phyloP scores from a whole-genome alignment of 2,888 invertebrate genomes.

The Noctua janthina region DNA sequence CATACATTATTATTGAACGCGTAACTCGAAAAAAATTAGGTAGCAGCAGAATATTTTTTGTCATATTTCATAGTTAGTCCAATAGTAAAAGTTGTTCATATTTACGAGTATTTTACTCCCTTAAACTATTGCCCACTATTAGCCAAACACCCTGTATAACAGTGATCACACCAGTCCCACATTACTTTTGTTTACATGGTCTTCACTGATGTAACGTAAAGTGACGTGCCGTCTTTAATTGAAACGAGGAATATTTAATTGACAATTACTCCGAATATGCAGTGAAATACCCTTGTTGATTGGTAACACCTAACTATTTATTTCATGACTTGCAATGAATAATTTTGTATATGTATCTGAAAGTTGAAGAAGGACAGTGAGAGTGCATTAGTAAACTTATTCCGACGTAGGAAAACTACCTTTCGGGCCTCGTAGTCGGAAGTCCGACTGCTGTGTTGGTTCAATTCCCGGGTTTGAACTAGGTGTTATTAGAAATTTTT shows the following conservation, averaged over 20 bases:
- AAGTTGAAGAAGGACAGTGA: neutral
- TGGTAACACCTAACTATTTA: slow-evolving; percentile 1
- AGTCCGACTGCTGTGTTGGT: neutral
- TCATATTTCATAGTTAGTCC: too few relatives aligned
- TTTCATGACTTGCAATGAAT: slow-evolving; percentile 1
- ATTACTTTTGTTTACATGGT: slow-evolving; percentile 1
- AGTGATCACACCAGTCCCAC: slow-evolving; percentile 4
- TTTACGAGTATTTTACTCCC: too few relatives aligned
- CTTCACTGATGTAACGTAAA: neutral
- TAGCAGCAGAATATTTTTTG: too few relatives aligned
- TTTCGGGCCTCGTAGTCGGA: neutral
- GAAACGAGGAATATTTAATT: slow-evolving; percentile 33
- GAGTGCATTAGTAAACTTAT: neutral
- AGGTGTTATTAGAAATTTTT: too few relatives aligned
- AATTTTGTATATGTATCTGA: neutral
- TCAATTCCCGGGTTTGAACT: neutral
- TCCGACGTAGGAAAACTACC: neutral
- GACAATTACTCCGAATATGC: slow-evolving; percentile 22
- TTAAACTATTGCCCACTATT: too few relatives aligned
- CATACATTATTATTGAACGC: too few relatives aligned
- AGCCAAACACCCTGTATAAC: neutral
- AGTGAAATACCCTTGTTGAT: neutral
- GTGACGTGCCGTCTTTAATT: slow-evolving; percentile 36
- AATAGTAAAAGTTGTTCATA: too few relatives aligned
- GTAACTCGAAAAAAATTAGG: too few relatives aligned